Percentiles rank a stretch among this genome's conserved stretches.
phyloP scores from a whole-genome alignment of 35 echinoderm and acorn worm species.

The Ophioderma brevispina region DNA sequence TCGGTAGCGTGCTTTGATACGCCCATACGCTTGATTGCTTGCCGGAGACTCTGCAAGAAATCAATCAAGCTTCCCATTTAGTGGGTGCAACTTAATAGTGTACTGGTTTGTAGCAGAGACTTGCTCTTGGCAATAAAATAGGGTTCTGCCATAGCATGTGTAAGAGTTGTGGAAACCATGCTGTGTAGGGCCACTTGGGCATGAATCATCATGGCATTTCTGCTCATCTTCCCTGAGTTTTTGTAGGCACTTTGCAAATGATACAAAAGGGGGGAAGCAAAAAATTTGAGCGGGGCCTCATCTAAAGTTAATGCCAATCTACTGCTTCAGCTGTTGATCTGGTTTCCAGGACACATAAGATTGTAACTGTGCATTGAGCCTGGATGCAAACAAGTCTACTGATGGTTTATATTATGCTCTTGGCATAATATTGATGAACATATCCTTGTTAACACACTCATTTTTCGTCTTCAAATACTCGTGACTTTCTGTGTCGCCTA shows the following conservation, averaged over 20 bases:
- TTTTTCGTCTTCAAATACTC: no score
- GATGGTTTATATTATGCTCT: no score
- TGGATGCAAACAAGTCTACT: no score
- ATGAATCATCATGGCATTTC: conserved; percentile 34
- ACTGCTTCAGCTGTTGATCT: no score
- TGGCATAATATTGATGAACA: no score
- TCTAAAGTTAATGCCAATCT: no score
- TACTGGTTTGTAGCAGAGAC: conserved; percentile 31
- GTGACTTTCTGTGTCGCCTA: no score
- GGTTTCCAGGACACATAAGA: no score
- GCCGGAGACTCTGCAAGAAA: conserved; percentile 43
- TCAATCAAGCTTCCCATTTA: conserved; percentile 9
- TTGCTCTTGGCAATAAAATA: background rate
- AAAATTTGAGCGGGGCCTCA: no score
- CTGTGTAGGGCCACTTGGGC: conserved; percentile 57
- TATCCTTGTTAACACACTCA: no score
- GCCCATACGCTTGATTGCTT: background rate
- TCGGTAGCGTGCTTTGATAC: conserved; percentile 17
- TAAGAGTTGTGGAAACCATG: conserved; percentile 47
- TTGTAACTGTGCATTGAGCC: no score
- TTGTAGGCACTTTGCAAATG: conserved; percentile 32
- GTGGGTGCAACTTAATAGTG: conserved; percentile 13
- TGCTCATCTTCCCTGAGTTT: conserved; percentile 43
- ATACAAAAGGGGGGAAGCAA: conserved; percentile 57
- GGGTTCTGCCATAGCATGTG: conserved; percentile 13